phyloP scores from a whole-genome alignment of 2,888 invertebrate species.

The Tachystola acroxantha region DNA sequence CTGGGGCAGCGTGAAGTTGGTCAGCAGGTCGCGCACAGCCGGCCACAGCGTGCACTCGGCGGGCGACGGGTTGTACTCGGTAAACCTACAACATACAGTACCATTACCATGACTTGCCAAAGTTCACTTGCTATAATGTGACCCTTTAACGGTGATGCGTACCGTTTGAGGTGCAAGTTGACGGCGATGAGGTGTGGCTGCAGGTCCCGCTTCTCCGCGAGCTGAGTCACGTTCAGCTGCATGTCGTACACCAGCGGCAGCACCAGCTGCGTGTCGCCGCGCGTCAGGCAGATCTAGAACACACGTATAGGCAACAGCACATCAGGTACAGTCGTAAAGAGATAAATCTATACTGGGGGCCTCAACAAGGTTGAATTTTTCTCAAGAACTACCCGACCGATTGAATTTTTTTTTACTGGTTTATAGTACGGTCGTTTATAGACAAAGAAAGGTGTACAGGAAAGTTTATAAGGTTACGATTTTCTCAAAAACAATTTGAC shows the following conservation, averaged over 20 bases:
- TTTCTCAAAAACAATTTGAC: too few species aligned
- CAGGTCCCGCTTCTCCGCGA: constrained; percentile 89
- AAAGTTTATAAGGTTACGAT: too few species aligned
- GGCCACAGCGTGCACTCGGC: constrained; percentile 95
- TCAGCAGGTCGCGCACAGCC: constrained; percentile 91
- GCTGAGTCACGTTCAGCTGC: constrained; percentile 89
- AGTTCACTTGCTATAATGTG: not conserved
- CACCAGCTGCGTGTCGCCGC: constrained; percentile 80
- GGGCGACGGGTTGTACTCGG: constrained; percentile 86
- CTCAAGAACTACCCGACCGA: too few species aligned
- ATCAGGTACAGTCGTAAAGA: too few species aligned
- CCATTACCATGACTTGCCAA: not conserved
- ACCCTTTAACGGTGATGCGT: constrained; percentile 3
- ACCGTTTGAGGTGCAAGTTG: constrained; percentile 69
- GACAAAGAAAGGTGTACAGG: too few species aligned
- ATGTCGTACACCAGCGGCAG: constrained; percentile 95
- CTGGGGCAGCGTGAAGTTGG: constrained; percentile 89
- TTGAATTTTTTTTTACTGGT: too few species aligned
- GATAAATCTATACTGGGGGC: too few species aligned
- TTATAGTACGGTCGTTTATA: too few species aligned
- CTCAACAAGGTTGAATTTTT: too few species aligned
- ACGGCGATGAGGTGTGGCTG: constrained; percentile 71
- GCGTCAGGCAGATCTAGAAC: constrained; percentile 61
- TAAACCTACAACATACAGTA: constrained; percentile 67
- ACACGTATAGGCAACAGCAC: not conserved